Evolutionary conservation across 2,888 invertebrate species (phyloP), one percentile per base, ranked within the genome.

Genomic region (Sclerodermus sp.): DNA sequence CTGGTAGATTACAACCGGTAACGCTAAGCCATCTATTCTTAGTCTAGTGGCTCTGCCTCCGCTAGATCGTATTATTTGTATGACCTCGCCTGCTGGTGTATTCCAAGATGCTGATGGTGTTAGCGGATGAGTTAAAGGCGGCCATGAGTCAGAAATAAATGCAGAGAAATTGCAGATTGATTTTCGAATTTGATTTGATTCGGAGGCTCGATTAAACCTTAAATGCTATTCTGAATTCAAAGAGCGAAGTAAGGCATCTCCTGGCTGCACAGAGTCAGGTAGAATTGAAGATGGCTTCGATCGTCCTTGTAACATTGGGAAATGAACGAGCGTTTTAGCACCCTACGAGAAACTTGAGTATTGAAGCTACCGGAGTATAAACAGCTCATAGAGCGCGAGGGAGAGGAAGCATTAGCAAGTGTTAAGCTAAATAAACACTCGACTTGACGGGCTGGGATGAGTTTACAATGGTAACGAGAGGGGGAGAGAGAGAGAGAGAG

Each of bases 341-440:
- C 34, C 41, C 10, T 31, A 14, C 12, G 14, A 47, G 43, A 38
- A 47, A 47, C 15, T 38, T 13, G 36, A 29, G 42, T 41, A 47
- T 16, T 31, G 41, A 36, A 47, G 44, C 31, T 36, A 45, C 41
- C 42, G 32, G 51, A 58, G 62, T 58, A 65, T 67, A 66, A 66
- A 65, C 67, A 67, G 57, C 62, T 43, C 58, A 50, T 48, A 55
- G 58, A 60, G 58, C 55, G 55, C 47, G 63, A 42, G 49, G 55
- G 13, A 12, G 34, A 56, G 59, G 55, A 58, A 62, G 66, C 71
- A 66, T 65, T 68, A 69, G 65, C 63, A 57, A 71, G 68, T 66
- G 70, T 70, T 69, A 66, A 68, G 65, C 67, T 70, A 67, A 71
- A 71, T 68, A 70, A 73, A 71, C 69, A 67, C 64, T 66, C 58